These are phyloP conservation scores for Sthenelais limicola DNA, from an alignment of 2,888 invertebrate genomes.

Conservation along the genomic window DNA sequence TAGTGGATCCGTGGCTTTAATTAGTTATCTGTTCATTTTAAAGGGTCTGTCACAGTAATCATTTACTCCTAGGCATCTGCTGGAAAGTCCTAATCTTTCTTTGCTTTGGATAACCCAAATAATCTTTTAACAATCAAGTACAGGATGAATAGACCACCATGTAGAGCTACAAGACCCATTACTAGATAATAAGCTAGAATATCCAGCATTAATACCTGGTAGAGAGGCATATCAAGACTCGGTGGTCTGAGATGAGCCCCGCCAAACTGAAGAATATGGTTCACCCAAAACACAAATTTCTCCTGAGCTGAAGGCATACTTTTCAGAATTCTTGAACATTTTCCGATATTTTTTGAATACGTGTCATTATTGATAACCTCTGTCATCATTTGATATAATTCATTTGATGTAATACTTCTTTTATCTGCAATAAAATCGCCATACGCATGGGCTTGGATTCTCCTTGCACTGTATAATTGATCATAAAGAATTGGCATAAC, in stretches of 20 bases:
- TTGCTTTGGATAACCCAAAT: no score
- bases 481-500: neutral
- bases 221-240: constrained; percentile 34
- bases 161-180: neutral
- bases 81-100: no score
- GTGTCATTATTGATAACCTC: constrained; percentile 16
- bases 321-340: constrained; percentile 22
- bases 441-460: constrained; percentile 4
- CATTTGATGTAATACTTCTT: neutral
- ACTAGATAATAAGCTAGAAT: constrained; percentile 20
- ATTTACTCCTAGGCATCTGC: no score
- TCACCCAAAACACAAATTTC: constrained; percentile 39
- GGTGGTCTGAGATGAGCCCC: constrained; percentile 28
- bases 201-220: constrained; percentile 32
- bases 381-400: neutral
- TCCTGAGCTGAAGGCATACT: constrained; percentile 39
- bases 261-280: constrained; percentile 34
- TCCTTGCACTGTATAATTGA: neutral
- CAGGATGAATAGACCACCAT: neutral
- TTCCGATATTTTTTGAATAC: constrained; percentile 21
- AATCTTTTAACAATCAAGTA: no score
- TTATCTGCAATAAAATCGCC: neutral
- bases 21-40: no score
- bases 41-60: no score
- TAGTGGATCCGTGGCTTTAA: no score